Conservation (phyloP, 2,888 invertebrate genomes). For the Lasioglossum villosulum region DNA sequence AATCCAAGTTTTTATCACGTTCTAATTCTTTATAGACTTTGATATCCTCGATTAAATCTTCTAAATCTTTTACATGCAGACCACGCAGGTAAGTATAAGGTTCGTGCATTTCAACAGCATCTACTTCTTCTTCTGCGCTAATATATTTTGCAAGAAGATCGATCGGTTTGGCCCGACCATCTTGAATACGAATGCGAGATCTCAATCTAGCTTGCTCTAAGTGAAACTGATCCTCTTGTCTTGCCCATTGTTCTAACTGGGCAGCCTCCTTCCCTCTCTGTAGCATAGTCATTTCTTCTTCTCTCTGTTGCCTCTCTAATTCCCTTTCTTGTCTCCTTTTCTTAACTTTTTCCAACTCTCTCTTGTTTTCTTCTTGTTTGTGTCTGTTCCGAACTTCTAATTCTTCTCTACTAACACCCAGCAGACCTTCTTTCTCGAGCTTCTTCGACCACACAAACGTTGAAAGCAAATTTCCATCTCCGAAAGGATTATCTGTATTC, state of each 20-base stretch:
- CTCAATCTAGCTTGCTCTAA: constrained; percentile 97
- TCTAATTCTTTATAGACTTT: constrained; percentile 97
- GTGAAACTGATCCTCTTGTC: constrained; percentile 99
- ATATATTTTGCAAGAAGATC: constrained; percentile 98
- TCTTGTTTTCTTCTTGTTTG: constrained; percentile 96
- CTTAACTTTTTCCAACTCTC: constrained; percentile 97
- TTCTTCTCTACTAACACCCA: constrained; percentile 91
- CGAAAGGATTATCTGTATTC: constrained; percentile 99
- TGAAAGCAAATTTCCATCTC: constrained; percentile 96
- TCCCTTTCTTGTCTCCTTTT: constrained; percentile 95
- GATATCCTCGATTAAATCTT: constrained; percentile 98
- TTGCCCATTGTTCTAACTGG: constrained; percentile 96
- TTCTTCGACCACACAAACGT: constrained; percentile 99
- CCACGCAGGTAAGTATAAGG: constrained; percentile 98
- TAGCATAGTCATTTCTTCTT: constrained; percentile 93
- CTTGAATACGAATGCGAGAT: constrained; percentile 97
- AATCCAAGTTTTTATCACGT: constrained; percentile 93
- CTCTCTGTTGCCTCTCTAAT: constrained; percentile 92
- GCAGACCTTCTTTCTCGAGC: constrained; percentile 95
- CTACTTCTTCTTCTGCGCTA: constrained; percentile 94
- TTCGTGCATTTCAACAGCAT: constrained; percentile 99
- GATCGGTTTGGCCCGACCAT: constrained; percentile 98
- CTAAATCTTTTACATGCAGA: constrained; percentile 94
- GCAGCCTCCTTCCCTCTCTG: constrained; percentile 96
- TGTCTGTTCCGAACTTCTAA: constrained; percentile 92